Percentiles rank a stretch among this genome's conserved stretches.
Evolutionary conservation across 2,113 vertebrate genomes (phyloP).

Genomic region (Vimba vimba): DNA sequence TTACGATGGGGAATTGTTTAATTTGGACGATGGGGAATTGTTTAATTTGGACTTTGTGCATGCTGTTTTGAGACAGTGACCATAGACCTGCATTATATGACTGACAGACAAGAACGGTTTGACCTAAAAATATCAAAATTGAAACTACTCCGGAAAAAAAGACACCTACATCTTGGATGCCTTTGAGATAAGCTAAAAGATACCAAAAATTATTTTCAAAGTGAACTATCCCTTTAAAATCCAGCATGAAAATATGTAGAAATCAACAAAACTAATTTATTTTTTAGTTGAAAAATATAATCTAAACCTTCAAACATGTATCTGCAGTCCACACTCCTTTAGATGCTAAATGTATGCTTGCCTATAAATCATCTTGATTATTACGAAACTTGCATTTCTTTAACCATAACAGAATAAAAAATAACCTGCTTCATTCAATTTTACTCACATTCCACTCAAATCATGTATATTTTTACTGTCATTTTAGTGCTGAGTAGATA

Average conservation of each 20-base stretch:
- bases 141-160: too few relatives aligned
- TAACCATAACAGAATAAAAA: neutral
- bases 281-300: neutral
- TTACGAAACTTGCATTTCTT: slow-evolving; percentile 19
- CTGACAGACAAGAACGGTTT: too few relatives aligned
- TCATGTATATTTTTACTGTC: slow-evolving; percentile 24
- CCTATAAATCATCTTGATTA: slow-evolving; percentile 21
- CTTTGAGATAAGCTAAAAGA: too few relatives aligned
- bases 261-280: neutral
- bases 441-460: slow-evolving; percentile 11
- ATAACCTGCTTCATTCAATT: neutral
- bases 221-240: too few relatives aligned
- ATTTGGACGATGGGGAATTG: too few relatives aligned
- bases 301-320: neutral
- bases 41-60: too few relatives aligned
- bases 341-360: neutral
- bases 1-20: too few relatives aligned
- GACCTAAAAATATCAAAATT: too few relatives aligned
- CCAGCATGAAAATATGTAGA: neutral
- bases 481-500: slow-evolving; percentile 21
- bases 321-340: neutral
- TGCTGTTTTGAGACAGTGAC: too few relatives aligned
- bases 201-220: too few relatives aligned
- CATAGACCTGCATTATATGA: too few relatives aligned
- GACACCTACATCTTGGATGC: too few relatives aligned